Evolutionary conservation across 2,113 vertebrate species (phyloP).

Genomic region (Leucoraja erinaceus): DNA sequence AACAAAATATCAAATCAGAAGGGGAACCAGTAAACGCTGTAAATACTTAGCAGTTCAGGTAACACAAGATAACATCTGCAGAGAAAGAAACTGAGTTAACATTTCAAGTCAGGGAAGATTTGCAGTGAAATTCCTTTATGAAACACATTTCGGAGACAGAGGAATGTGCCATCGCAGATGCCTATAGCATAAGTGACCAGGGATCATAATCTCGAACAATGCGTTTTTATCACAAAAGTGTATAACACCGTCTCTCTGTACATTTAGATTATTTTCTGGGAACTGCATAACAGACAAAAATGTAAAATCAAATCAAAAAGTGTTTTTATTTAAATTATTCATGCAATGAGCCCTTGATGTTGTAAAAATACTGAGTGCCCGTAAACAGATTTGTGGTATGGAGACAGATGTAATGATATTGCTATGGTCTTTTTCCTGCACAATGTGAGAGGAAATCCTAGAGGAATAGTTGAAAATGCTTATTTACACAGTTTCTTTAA

Average conservation of each 20-base stretch:
- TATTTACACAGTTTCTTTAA: not conserved
- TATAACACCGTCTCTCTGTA: not conserved
- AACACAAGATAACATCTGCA: too few relatives aligned
- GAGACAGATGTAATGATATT: not conserved
- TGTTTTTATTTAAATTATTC: not conserved
- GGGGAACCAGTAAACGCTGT: too few relatives aligned
- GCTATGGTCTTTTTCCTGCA: not conserved
- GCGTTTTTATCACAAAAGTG: too few relatives aligned
- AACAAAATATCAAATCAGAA: too few relatives aligned
- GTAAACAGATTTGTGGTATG: not conserved
- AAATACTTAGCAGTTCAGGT: too few relatives aligned
- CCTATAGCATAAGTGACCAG: too few relatives aligned
- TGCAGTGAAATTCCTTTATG: too few relatives aligned
- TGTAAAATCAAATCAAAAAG: not conserved
- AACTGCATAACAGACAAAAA: not conserved
- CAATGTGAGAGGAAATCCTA: not conserved
- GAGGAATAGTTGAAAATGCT: not conserved
- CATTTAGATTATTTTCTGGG: not conserved
- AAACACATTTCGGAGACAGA: too few relatives aligned
- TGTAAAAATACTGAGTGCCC: not conserved
- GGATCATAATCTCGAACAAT: too few relatives aligned
- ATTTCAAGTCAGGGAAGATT: not conserved
- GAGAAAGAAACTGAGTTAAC: too few relatives aligned
- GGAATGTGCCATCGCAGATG: too few relatives aligned
- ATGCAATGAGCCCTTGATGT: not conserved